Conservation (phyloP, 2,113 vertebrate species). For the Thunnus maccoyii region DNA sequence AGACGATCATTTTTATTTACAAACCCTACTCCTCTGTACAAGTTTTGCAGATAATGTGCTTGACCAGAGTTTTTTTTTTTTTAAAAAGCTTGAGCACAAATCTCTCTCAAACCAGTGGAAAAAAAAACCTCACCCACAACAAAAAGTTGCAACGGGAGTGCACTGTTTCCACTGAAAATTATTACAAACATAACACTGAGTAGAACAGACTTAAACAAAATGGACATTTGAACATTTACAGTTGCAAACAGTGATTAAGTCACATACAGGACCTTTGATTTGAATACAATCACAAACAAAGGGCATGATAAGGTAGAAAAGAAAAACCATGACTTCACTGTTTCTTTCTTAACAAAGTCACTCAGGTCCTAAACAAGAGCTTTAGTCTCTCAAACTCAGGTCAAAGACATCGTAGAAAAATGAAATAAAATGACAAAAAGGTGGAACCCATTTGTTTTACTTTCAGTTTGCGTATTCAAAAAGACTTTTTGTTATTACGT, state of each 20-base stretch:
- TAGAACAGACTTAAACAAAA: conserved; percentile 73
- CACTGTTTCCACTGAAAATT: conserved; percentile 68
- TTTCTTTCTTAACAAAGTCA: conserved; percentile 54
- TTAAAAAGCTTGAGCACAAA: conserved; percentile 67
- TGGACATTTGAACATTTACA: conserved; percentile 76
- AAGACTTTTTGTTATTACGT: conserved; percentile 23
- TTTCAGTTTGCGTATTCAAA: conserved; percentile 50
- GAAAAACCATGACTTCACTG: conserved; percentile 55
- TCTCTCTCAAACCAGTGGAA: conserved; percentile 61
- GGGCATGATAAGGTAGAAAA: conserved; percentile 61
- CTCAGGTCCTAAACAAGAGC: conserved; percentile 47
- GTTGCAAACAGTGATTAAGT: conserved; percentile 76
- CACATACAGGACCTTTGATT: conserved; percentile 73
- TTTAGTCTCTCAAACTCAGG: conserved; percentile 47
- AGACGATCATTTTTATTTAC: conserved; percentile 84
- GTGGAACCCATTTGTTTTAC: conserved; percentile 60
- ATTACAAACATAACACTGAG: conserved; percentile 76
- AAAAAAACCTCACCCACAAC: conserved; percentile 61
- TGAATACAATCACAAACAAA: conserved; percentile 77
- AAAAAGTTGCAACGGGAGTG: conserved; percentile 71
- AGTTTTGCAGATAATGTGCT: conserved; percentile 77
- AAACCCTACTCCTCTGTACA: conserved; percentile 83
- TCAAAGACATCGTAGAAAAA: conserved; percentile 54
- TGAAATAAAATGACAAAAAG: conserved; percentile 40
- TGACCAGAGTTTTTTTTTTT: conserved; percentile 62